Conservation (phyloP, 2,888 invertebrate species). For the Elegia similella region DNA sequence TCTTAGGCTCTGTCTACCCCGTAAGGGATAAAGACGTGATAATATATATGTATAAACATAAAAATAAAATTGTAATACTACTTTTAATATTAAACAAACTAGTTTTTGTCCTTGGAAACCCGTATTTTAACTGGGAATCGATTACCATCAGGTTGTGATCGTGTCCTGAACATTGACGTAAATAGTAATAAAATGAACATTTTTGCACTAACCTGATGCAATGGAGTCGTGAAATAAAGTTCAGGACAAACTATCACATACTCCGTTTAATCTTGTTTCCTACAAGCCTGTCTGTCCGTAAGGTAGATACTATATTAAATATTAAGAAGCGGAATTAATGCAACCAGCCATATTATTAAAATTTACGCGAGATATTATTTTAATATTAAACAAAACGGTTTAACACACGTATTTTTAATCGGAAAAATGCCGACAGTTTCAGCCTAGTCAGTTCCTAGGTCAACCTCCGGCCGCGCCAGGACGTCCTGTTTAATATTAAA, state of each 20-base stretch:
- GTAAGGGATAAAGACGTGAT: too few species aligned
- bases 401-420: too few species aligned
- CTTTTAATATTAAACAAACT: not conserved
- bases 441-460: too few species aligned
- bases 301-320: constrained; percentile 22
- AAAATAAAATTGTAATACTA: too few species aligned
- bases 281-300: constrained; percentile 47
- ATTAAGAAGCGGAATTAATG: constrained; percentile 22
- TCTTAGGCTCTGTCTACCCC: too few species aligned
- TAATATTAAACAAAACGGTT: too few species aligned
- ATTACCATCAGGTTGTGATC: constrained; percentile 10
- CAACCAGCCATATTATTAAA: too few species aligned
- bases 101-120: not conserved
- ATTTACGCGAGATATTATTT: too few species aligned
- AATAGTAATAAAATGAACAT: constrained; percentile 17
- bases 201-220: constrained; percentile 32
- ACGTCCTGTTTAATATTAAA: too few species aligned
- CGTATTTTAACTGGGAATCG: not conserved
- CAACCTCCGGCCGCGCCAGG: too few species aligned
- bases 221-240: constrained; percentile 46
- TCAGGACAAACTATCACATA: constrained; percentile 51
- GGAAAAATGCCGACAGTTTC: too few species aligned
- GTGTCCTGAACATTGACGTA: constrained; percentile 10
- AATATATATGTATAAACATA: too few species aligned
- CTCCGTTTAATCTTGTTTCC: constrained; percentile 55